Evolutionary conservation across 2,888 invertebrate species (phyloP), one percentile per base, ranked within the genome.

Genomic region (Malacosoma neustria): DNA sequence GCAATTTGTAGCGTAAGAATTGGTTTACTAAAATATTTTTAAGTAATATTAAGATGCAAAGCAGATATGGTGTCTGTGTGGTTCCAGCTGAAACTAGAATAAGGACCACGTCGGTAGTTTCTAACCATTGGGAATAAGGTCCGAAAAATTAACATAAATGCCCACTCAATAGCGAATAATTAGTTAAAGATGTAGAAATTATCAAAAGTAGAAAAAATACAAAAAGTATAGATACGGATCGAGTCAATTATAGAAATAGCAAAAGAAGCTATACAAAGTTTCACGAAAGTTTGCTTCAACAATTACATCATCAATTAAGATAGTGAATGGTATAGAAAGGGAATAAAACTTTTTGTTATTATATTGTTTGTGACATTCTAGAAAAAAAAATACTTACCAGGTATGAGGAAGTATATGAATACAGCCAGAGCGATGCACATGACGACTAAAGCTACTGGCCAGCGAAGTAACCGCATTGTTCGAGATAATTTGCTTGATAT

Each of bases 361-460:
- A 14, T 11, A 11, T 22, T 22, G 6, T 22, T 22, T 7, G 22
- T 22, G 5, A 22, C 11, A 33, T 12, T 15, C 12, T 4, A 4
- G 32, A 29, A 14, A 11, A 22, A 31, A 6, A n/a, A 32, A 3
- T 39, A 57, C 67, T 68, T 48, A 87, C 87, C 77, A 50, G 86
- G 86, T 79, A 87, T 79, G 5, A 87, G 67, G 57, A 86, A 87
- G 66, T 87, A 87, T 13, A 87, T 81, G 52, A 87, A 80, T 12
- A 74, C 61, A 1, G 82, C 87, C 0, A 87, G 69, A 1, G 82
- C 77, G 14, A 85, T 51, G 58, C 87, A 84, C 30, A 87, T 69
- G 3, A 72, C 58, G 35, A 85, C 40, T 7, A 87, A 73, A 0
- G 87, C 81, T 1, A 74, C 55, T 0, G 87, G 82, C 87, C 88